Conservation (phyloP, 1,140 invertebrate genomes). For the Hycleus phaleratus region DNA sequence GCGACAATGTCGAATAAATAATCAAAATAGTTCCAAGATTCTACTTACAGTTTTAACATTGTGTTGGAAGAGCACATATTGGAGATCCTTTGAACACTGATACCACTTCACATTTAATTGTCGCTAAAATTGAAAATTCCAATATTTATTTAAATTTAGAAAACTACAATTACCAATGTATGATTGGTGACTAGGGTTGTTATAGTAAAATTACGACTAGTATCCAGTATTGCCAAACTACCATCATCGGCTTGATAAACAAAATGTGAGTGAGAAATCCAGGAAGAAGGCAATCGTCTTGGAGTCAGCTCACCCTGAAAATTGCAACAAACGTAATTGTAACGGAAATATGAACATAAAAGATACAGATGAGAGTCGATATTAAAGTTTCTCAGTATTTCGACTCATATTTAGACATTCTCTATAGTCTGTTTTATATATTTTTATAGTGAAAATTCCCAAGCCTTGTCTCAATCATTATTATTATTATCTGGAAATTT, state of each 20-base stretch:
- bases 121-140: slow-evolving; percentile 49
- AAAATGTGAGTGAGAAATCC: slow-evolving; percentile 70
- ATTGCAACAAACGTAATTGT: slow-evolving; percentile 16
- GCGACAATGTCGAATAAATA: too few relatives aligned
- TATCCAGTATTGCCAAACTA: slow-evolving; percentile 65
- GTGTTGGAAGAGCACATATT: slow-evolving; percentile 75
- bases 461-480: too few relatives aligned
- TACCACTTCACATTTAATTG: slow-evolving; percentile 77
- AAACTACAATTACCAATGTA: slow-evolving; percentile 56
- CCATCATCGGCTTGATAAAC: slow-evolving; percentile 79
- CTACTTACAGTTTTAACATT: slow-evolving; percentile 73
- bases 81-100: slow-evolving; percentile 70
- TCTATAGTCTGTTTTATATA: too few relatives aligned
- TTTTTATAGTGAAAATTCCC: too few relatives aligned
- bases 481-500: too few relatives aligned
- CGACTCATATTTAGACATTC: too few relatives aligned
- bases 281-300: slow-evolving; percentile 63
- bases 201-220: slow-evolving; percentile 61
- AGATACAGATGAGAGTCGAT: slow-evolving; percentile 1
- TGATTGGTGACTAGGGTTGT: slow-evolving; percentile 74
- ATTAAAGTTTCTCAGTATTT: background rate
- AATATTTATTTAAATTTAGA: too few relatives aligned
- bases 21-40: background rate
- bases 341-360: slow-evolving; percentile 1
- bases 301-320: slow-evolving; percentile 63